These are phyloP conservation scores for Parnassius mnemosyne DNA, from an alignment of 2,888 invertebrate species.

Conservation along the genomic window DNA sequence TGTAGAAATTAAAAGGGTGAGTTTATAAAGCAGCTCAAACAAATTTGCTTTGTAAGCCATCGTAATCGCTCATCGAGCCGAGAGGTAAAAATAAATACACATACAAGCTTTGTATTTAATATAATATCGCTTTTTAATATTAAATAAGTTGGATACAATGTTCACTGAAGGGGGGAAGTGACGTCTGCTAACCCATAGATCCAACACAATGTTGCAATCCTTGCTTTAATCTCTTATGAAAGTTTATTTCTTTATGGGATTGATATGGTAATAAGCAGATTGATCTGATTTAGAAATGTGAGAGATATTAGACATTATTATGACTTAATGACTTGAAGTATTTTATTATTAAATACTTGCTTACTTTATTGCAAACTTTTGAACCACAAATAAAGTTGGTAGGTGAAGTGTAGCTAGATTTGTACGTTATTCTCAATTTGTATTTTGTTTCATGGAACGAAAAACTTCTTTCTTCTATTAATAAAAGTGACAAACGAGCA, in stretches of 20 bases:
- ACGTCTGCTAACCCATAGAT: background rate
- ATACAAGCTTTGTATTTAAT: slow-evolving; percentile 17
- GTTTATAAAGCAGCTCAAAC: slow-evolving; percentile 16
- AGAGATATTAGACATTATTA: no score
- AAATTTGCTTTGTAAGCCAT: slow-evolving; percentile 17
- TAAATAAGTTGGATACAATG: slow-evolving; percentile 6
- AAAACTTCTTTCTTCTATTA: no score
- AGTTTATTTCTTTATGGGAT: slow-evolving; percentile 9
- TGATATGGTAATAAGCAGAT: slow-evolving; percentile 1
- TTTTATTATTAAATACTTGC: no score
- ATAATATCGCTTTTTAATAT: slow-evolving; percentile 27
- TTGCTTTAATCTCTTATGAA: slow-evolving; percentile 1
- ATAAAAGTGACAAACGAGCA: no score
- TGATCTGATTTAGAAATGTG: background rate
- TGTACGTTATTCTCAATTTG: no score
- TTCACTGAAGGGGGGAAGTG: background rate
- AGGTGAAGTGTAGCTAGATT: no score
- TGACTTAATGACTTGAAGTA: no score
- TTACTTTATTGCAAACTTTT: no score
- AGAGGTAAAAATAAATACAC: slow-evolving; percentile 15
- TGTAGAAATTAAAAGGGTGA: slow-evolving; percentile 16
- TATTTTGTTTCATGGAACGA: no score
- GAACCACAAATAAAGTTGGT: no score
- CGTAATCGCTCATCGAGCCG: slow-evolving; percentile 3
- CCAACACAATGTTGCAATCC: background rate